Evolutionary conservation across 2,888 invertebrate genomes (phyloP), one percentile per base, ranked within the genome.

Genomic region (Quadroppia sp.): DNA sequence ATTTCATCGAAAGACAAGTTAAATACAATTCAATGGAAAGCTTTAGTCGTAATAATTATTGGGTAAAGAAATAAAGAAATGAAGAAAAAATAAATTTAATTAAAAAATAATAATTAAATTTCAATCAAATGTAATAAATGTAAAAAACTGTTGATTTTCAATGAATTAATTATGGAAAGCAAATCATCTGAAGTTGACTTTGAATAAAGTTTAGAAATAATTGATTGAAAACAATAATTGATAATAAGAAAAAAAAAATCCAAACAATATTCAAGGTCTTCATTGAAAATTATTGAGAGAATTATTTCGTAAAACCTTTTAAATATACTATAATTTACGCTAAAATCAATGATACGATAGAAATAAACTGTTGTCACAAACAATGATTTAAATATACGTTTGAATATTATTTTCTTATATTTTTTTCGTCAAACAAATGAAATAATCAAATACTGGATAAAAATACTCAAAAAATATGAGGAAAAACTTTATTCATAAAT

Each of bases 121-220:
- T 36, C 36, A n/a, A n/a, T n/a, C n/a, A n/a, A 36, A 36, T 45
- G 17, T 13, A 11, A 13, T 45, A 2, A 15, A 15, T 11, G 15
- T 15, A 45, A 45, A 45, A 15, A 13, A 11, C 50, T 3, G 6
- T 50, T 50, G 2, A 9, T 36, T 17, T 3, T 20, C 3, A 50
- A 50, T 50, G 50, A 50, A 50, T 50, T 23, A 50, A 50, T 50
- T 50, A 50, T 20, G 20, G 11, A 50, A 50, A 50, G 50, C 11
- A 50, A 50, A n/a, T 50, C 50, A 50, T 50, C 50, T 50, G 20
- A 50, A 23, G 20, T 23, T 50, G 50, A 23, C 50, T 20, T 20
- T 50, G 50, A 50, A 50, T 20, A 20, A 45, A n/a, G n/a, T n/a
- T 15, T 20, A 50, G 50, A 2, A 50, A 50, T 50, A 50, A 50